A percentile compares a stretch with the other conserved stretches of the same genome.
These are phyloP conservation scores for Clarias laeviceps DNA, from an alignment of 2,797 vertebrate genomes.

Conservation along the genomic window DNA sequence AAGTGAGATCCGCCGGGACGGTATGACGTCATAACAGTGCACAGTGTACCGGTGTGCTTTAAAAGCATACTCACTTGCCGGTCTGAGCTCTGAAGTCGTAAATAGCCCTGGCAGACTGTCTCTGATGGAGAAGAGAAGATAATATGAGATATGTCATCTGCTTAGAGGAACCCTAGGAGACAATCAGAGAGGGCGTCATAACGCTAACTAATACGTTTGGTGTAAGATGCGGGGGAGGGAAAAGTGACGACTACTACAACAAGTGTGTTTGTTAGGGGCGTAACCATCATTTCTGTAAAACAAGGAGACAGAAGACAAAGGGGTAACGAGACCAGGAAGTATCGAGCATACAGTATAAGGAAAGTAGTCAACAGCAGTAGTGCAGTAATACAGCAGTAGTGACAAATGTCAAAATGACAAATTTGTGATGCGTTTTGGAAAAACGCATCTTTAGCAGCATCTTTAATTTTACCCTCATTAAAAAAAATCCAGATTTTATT, in stretches of 20 bases:
- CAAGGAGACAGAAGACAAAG: background rate
- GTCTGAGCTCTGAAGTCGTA: slow-evolving; percentile 99
- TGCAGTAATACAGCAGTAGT: background rate
- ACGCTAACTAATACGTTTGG: background rate
- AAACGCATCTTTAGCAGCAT: background rate
- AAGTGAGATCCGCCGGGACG: background rate
- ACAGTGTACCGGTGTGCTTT: background rate
- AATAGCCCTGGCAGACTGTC: slow-evolving; percentile 93
- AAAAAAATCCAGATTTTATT: background rate
- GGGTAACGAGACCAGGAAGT: background rate
- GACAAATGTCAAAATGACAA: too few species aligned
- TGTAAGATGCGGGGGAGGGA: background rate
- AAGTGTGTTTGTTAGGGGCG: background rate
- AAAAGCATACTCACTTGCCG: slow-evolving; percentile 91
- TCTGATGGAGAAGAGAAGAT: slow-evolving; percentile 85
- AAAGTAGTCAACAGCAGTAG: too few species aligned
- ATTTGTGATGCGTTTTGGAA: too few species aligned
- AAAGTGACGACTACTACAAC: background rate
- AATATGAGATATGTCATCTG: slow-evolving; percentile 83
- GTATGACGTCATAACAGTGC: slow-evolving; percentile 30
- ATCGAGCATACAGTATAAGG: background rate
- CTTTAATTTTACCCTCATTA: too few species aligned
- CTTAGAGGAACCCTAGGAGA: slow-evolving; percentile 74
- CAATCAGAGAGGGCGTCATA: slow-evolving; percentile 39
- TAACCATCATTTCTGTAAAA: background rate